A percentile compares a stretch with the other conserved stretches of the same genome.
Evolutionary conservation across 2,888 invertebrate genomes (phyloP).

Genomic region (Acleris laterana): DNA sequence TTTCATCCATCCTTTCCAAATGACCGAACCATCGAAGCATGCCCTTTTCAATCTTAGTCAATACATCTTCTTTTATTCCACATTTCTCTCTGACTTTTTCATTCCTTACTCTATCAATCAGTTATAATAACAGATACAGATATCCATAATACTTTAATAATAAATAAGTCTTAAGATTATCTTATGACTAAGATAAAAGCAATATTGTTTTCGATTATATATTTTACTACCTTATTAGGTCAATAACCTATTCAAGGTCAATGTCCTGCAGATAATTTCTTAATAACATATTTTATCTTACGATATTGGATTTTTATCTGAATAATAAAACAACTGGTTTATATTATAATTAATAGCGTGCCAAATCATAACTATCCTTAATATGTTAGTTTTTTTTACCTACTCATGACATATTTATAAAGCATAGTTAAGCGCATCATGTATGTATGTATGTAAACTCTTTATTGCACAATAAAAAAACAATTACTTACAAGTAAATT

Average conservation of each 20-base stretch:
- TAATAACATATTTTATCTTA: neutral
- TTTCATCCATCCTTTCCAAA: too few relatives aligned
- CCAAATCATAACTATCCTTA: neutral
- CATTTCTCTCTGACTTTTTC: too few relatives aligned
- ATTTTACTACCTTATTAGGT: neutral
- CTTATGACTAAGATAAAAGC: neutral
- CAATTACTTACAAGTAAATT: too few relatives aligned
- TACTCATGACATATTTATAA: neutral
- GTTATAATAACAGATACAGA: too few relatives aligned
- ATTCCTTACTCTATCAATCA: too few relatives aligned
- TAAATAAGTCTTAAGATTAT: neutral
- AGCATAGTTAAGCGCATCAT: neutral
- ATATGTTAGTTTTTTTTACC: too few relatives aligned
- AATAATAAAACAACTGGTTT: neutral
- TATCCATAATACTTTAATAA: too few relatives aligned
- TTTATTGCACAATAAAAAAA: too few relatives aligned
- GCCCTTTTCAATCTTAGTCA: too few relatives aligned
- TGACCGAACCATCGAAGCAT: too few relatives aligned
- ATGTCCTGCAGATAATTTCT: neutral
- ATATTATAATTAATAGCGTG: neutral
- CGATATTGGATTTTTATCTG: neutral
- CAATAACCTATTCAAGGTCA: slow-evolving; percentile 7
- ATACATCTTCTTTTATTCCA: too few relatives aligned
- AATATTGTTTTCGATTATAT: neutral
- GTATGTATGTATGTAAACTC: too few relatives aligned